Percentiles rank a stretch among this genome's conserved stretches.
Evolutionary conservation across 2,888 invertebrate genomes (phyloP).

Genomic region (Boloria selene): DNA sequence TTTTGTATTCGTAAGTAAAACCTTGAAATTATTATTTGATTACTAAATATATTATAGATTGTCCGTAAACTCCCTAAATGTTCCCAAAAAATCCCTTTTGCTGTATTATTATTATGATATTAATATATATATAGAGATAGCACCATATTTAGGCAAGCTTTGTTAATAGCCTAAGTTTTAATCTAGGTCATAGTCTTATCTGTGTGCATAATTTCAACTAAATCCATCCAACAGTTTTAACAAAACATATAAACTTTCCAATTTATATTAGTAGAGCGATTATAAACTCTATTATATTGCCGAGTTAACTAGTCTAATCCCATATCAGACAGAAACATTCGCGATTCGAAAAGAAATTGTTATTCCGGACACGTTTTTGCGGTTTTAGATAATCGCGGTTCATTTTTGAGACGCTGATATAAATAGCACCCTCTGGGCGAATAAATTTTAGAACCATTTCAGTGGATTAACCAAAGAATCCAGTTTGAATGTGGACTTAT

Average conservation of each 20-base stretch:
- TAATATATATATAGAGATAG: too few species aligned
- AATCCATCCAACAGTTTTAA: neutral
- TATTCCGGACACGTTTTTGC: conserved; percentile 73
- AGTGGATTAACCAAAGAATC: conserved; percentile 49
- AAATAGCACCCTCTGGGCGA: conserved; percentile 75
- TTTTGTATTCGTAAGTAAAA: too few species aligned
- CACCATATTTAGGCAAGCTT: too few species aligned
- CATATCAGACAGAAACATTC: conserved; percentile 35
- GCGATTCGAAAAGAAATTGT: conserved; percentile 49
- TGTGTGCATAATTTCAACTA: neutral
- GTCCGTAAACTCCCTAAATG: too few species aligned
- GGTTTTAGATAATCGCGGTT: conserved; percentile 78
- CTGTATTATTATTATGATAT: too few species aligned
- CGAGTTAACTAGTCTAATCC: conserved; percentile 34
- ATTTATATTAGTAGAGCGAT: too few species aligned
- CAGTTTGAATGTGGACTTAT: conserved; percentile 37
- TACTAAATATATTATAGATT: too few species aligned
- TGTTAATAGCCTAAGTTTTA: too few species aligned
- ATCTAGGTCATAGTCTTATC: too few species aligned
- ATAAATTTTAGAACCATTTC: conserved; percentile 76
- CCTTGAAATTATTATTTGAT: too few species aligned
- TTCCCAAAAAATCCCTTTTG: too few species aligned
- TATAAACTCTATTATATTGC: conserved; percentile 1
- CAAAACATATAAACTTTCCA: neutral
- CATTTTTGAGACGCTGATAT: conserved; percentile 77